These are phyloP conservation scores for Aplysia californica DNA, from an alignment of 1,140 invertebrate genomes.

Conservation along the genomic window DNA sequence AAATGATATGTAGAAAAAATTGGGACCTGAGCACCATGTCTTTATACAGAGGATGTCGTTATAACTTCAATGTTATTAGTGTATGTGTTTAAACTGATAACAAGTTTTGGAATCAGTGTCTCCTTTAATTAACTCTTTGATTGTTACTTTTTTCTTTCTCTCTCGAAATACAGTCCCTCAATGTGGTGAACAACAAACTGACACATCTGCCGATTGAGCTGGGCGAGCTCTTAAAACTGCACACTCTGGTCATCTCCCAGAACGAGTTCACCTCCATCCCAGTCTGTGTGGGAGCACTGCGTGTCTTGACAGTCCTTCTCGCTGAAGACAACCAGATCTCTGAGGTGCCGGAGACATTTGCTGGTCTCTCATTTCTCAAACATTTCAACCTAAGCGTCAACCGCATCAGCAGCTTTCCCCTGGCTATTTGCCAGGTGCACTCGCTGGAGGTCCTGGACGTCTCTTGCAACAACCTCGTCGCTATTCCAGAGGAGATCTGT, in stretches of 20 bases:
- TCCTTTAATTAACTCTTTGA: too few relatives aligned
- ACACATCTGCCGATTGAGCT: slow-evolving; percentile 19
- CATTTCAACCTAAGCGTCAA: slow-evolving; percentile 60
- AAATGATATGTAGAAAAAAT: too few relatives aligned
- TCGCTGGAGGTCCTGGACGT: slow-evolving; percentile 55
- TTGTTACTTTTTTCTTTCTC: too few relatives aligned
- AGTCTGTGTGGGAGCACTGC: slow-evolving; percentile 22
- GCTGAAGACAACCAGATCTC: slow-evolving; percentile 23
- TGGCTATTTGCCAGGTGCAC: slow-evolving; percentile 42
- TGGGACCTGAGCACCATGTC: too few relatives aligned
- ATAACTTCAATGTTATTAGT: too few relatives aligned
- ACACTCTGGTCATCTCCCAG: slow-evolving; percentile 19
- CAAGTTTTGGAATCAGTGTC: too few relatives aligned
- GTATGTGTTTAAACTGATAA: too few relatives aligned
- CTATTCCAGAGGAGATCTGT: slow-evolving; percentile 50
- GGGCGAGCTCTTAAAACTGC: slow-evolving; percentile 3
- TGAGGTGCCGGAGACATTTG: slow-evolving; percentile 54
- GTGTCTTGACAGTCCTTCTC: not conserved
- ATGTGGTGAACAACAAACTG: slow-evolving; percentile 15
- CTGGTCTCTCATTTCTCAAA: slow-evolving; percentile 47
- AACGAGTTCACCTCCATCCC: slow-evolving; percentile 23
- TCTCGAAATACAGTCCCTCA: slow-evolving; percentile 17
- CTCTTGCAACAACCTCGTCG: slow-evolving; percentile 48
- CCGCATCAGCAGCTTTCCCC: slow-evolving; percentile 57
- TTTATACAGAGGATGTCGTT: too few relatives aligned